phyloP scores from a whole-genome alignment of 2,797 vertebrate genomes.

The Sebastes steindachneri region DNA sequence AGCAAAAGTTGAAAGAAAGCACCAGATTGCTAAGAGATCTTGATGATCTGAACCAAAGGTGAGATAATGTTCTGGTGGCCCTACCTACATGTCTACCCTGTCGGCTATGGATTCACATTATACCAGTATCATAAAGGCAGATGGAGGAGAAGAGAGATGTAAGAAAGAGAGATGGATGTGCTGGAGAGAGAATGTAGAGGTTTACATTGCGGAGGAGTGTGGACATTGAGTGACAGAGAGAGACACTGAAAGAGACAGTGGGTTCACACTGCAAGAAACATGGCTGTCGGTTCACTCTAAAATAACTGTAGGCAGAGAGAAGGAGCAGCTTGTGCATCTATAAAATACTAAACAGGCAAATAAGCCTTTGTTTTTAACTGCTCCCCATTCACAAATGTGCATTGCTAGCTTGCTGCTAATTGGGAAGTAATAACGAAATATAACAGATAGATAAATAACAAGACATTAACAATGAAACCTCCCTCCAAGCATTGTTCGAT shows the following conservation, averaged over 20 bases:
- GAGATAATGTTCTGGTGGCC: not conserved
- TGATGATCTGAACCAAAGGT: not conserved
- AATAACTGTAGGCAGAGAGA: not conserved
- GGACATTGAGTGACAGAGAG: conserved; percentile 17
- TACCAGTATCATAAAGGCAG: not conserved
- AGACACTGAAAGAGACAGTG: not conserved
- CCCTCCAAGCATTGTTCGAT: not conserved
- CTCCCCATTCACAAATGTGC: not conserved
- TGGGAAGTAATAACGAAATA: not conserved
- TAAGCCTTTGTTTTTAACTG: not conserved
- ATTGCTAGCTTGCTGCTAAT: not conserved
- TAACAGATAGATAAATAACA: not conserved
- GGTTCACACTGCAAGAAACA: not conserved
- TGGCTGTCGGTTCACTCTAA: not conserved
- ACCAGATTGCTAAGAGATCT: not conserved
- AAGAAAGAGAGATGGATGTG: not conserved
- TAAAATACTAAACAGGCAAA: not conserved
- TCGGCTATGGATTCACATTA: not conserved
- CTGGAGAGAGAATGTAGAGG: not conserved
- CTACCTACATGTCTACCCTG: not conserved
- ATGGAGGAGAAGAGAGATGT: not conserved
- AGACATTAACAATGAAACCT: not conserved
- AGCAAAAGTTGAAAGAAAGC: conserved; percentile 5
- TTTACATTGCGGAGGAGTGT: conserved; percentile 10
- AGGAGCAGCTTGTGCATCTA: not conserved